phyloP scores from a whole-genome alignment of 2,888 invertebrate genomes.

The Clanis bilineata region DNA sequence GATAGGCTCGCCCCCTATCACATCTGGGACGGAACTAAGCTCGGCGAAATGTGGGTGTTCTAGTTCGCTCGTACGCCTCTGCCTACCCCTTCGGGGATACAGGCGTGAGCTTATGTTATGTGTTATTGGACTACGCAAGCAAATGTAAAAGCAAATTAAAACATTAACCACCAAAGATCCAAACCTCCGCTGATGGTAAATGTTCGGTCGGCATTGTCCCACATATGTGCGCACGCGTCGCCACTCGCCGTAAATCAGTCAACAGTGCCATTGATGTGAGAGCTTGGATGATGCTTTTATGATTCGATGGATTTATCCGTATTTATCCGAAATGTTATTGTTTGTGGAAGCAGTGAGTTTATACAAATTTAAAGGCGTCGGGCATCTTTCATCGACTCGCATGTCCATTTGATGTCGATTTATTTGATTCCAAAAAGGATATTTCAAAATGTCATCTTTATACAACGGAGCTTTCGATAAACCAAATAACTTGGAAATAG shows the following conservation, averaged over 20 bases:
- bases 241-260: slow-evolving; percentile 31
- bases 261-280: slow-evolving; percentile 28
- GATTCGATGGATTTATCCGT: slow-evolving; percentile 5
- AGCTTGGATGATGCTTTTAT: slow-evolving; percentile 21
- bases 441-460: neutral
- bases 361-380: neutral
- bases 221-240: neutral
- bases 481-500: too few species aligned
- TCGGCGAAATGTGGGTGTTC: too few species aligned
- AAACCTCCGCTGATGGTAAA: neutral
- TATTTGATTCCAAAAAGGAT: neutral
- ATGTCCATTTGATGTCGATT: neutral
- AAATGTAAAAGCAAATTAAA: too few species aligned
- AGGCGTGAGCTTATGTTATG: too few species aligned
- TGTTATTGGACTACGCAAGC: too few species aligned
- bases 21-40: too few species aligned
- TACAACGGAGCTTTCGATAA: too few species aligned
- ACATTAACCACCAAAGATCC: too few species aligned
- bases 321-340: slow-evolving; percentile 11
- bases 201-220: neutral
- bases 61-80: too few species aligned
- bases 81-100: too few species aligned
- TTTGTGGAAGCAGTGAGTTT: slow-evolving; percentile 5
- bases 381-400: neutral
- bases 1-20: too few species aligned